Evolutionary conservation across 2,888 invertebrate species (phyloP).

Genomic region (Cyaniris semiargus): DNA sequence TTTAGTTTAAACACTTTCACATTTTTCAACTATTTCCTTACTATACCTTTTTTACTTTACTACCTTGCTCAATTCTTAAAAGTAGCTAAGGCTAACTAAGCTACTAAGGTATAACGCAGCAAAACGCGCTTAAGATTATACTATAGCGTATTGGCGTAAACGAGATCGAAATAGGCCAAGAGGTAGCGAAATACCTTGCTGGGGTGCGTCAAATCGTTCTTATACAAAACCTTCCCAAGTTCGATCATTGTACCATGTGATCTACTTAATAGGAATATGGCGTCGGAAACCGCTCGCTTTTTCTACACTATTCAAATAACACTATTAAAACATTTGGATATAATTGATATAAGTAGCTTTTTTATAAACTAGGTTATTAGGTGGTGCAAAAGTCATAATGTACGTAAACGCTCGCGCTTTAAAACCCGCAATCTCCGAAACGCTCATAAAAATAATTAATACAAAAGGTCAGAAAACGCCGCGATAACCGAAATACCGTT

Average conservation of each 20-base stretch:
- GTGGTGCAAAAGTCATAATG: background rate
- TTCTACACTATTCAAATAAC: background rate
- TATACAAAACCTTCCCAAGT: background rate
- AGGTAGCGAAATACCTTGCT: background rate
- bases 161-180: background rate
- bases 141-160: background rate
- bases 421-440: background rate
- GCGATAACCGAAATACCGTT: background rate
- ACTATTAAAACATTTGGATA: background rate
- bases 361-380: background rate
- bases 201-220: background rate
- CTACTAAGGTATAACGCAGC: background rate
- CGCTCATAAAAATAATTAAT: background rate
- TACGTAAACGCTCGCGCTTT: background rate
- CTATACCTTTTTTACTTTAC: no score
- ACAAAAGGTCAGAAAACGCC: background rate
- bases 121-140: background rate
- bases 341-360: background rate
- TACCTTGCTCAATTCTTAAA: no score
- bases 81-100: no score
- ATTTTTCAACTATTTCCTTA: no score
- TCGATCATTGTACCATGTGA: background rate
- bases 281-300: background rate
- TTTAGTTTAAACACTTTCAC: no score
- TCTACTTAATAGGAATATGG: slow-evolving; percentile 1